A percentile compares a stretch with the other conserved stretches of the same genome.
Conservation (phyloP, 1,140 invertebrate genomes). For the Cydia strobilella region DNA sequence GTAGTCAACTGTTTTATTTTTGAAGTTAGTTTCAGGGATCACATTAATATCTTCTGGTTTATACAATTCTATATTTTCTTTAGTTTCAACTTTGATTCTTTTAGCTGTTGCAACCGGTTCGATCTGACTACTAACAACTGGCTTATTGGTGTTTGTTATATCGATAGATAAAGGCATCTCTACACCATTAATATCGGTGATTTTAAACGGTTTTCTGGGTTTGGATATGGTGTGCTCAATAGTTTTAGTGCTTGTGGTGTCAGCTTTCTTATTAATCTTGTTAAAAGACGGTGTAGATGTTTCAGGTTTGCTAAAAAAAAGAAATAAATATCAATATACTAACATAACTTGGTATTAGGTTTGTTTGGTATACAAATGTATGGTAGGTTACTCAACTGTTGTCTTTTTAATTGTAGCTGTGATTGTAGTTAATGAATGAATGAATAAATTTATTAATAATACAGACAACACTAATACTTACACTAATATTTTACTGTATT, state of each 20-base stretch:
- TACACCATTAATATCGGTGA: slow-evolving; percentile 54
- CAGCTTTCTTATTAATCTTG: background rate
- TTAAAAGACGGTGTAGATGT: background rate
- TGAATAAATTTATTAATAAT: no score
- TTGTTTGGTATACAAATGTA: background rate
- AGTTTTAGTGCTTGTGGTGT: background rate
- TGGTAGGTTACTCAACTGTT: no score
- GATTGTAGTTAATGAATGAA: no score
- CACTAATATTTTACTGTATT: slow-evolving; percentile 48
- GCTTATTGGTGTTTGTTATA: slow-evolving; percentile 25
- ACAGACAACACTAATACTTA: no score
- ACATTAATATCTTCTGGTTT: background rate
- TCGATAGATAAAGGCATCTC: slow-evolving; percentile 45
- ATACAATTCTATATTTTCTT: background rate
- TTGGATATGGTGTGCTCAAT: slow-evolving; percentile 22
- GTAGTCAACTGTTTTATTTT: background rate
- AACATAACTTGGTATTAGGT: no score
- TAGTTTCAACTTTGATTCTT: background rate
- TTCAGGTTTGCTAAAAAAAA: slow-evolving; percentile 6
- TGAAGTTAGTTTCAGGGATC: background rate
- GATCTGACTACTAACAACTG: slow-evolving; percentile 10
- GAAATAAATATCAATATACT: background rate
- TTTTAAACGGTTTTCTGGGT: slow-evolving; percentile 53
- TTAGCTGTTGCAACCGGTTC: slow-evolving; percentile 8
- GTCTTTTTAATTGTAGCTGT: background rate